Base-by-base conservation (phyloP, 2,113 vertebrate genomes). In the Hemibagrus wyckioides region DNA sequence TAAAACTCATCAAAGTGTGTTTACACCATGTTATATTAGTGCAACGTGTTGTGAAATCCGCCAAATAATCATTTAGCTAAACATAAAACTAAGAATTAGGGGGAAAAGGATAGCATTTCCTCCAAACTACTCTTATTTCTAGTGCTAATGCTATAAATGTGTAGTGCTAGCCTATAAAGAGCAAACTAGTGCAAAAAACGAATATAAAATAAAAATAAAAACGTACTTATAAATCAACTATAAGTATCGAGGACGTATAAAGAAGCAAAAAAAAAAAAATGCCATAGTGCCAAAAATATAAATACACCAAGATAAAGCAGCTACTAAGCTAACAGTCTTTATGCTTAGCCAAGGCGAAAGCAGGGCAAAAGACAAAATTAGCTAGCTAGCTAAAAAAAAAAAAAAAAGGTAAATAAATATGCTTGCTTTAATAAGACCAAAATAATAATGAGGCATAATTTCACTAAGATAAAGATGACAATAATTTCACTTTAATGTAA, bases 391-490 rank as follows among this genome's bases (percentile, higher is more conserved):
- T 50, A 86, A 77, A 25, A 10, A 17, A 73, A 50, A n/a, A n/a
- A n/a, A n/a, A 4, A 52, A 77, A 77, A 81, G 56, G 44, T 39
- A 48, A 52, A 80, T 63, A 86, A 86, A 86, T 71, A 61, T 52
- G 23, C 56, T 33, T n/a, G 28, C 13, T 54, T 84, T 25, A 21
- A 36, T 21, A 6, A 39, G 6, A 4, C 17, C 0, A 73, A 23
- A 21, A 77, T 30, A 77, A 30, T 2, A 76, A 30, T 19, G 48
- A 77, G 15, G 25, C 10, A 76, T 13, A 76, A 14, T 48, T 48
- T 48, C 41, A 25, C 41, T 48, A 25, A 28, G 11, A 75, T 75
- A 36, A 69, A n/a, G 3, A 8, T 67, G 15, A 33, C 21, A 56
- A 56, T 4, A 11, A 56, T 36, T n/a, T 80, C 5, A 5, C 48